Base-by-base conservation (phyloP, 2,113 vertebrate genomes). In the Trochalopteron elliotii region DNA sequence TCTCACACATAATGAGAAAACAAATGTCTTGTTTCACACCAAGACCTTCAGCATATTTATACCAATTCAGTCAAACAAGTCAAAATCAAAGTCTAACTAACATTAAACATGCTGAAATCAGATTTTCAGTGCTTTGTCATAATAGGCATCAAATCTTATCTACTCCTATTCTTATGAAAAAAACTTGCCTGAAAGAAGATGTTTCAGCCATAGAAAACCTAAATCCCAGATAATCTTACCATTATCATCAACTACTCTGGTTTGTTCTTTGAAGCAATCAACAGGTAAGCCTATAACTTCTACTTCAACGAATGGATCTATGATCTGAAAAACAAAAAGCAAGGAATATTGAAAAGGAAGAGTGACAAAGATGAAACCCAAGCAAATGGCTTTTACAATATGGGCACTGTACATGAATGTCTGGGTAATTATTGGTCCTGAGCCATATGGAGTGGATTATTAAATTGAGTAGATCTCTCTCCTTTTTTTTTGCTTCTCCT, bases 241-340 rank as follows among this genome's bases (percentile, higher is more conserved):
- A 0, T 99, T 99, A 92, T 99, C 99, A 33, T 99, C 99, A 84
- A 99, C 99, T 69, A 99, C 99, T 69, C 99, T 98, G 17, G 99
- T 99, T 98, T 99, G 99, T 92, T 99, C 99, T 97, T 99, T 99
- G 97, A 97, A 98, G 97, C 99, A 99, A 96, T 99, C 99, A 53
- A 99, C 98, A 0, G 99, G 98, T 40, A 99, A 98, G 50, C 99
- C 99, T 12, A 99, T 99, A 86, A 99, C 95, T 97, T 99, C 99
- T 93, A 99, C 99, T 98, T 99, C 99, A 97, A 99, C 99, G 33
- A 99, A 99, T 4, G 99, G 99, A 94, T 99, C 99, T 30, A 99
- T 99, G 93, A 99, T 99, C 99, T 99, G 97, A 83, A 96, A 96
- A 82, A 61, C 18, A 95, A 75, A 96, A 71, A 37, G 30, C n/a